These are phyloP conservation scores for Eulemur mongoz DNA, from an alignment of 2,797 vertebrate species.

Conservation along the genomic window DNA sequence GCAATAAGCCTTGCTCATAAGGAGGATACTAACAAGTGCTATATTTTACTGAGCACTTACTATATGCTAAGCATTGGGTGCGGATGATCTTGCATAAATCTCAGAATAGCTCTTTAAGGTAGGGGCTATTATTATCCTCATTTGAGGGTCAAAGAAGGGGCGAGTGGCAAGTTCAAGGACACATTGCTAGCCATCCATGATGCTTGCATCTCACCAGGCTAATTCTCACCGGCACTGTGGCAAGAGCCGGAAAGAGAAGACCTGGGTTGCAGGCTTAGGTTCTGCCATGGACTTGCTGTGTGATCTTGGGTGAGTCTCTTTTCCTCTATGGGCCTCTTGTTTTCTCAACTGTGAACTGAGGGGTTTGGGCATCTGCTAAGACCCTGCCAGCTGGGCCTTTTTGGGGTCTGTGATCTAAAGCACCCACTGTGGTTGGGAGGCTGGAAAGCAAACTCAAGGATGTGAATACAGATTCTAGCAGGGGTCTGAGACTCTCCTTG, in stretches of 20 bases:
- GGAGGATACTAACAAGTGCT: rapidly evolving
- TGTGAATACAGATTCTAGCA: not conserved
- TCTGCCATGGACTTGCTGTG: not conserved
- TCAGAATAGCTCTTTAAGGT: not conserved
- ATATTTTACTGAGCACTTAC: not conserved
- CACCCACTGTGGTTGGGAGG: not conserved
- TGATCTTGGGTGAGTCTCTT: not conserved
- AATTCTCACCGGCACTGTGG: not conserved
- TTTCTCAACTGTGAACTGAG: not conserved
- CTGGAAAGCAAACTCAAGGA: not conserved
- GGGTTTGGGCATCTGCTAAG: not conserved
- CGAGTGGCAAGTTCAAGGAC: not conserved
- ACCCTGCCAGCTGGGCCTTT: not conserved
- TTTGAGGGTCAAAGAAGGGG: not conserved
- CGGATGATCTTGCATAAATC: not conserved
- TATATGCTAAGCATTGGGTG: not conserved
- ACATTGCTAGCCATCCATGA: rapidly evolving
- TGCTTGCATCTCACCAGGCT: not conserved
- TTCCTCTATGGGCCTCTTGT: not conserved
- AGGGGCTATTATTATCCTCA: not conserved
- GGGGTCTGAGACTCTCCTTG: not conserved
- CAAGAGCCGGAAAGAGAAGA: not conserved
- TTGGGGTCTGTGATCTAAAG: not conserved
- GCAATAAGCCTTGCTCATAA: not conserved
- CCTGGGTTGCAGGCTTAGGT: not conserved